Evolutionary conservation across 2,888 invertebrate genomes (phyloP), one percentile per base, ranked within the genome.

Genomic region (Pristionchus exspectatus): DNA sequence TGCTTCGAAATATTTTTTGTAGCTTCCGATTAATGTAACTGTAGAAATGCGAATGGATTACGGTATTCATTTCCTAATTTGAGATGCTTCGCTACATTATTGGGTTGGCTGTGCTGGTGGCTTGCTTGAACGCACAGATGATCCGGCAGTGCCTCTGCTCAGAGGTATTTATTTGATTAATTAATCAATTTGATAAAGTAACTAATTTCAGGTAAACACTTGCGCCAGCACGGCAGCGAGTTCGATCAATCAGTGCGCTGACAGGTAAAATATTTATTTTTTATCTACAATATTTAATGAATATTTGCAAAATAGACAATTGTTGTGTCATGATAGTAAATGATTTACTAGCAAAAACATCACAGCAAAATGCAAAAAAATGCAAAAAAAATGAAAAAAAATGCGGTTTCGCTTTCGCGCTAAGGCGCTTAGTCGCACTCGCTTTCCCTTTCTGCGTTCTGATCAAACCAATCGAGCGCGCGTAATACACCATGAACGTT

Each of bases 71-170:
- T 59, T 21, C 5, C 18, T 2, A 5, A 63, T 63, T 63, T 44
- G 10, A 77, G 74, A 77, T 77, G 74, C 74, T 38, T 21, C 74
- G 30, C 30, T 72, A 38, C 74, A 27, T 77, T 21, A 44, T 44
- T 38, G 74, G 38, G 24, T 38, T 44, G 18, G 74, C 74, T 12
- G 38, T 72, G 14, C 69, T 87, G 0, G n/a, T 50, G 16, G 24
- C 27, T 5, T 21, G 33, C 7, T 5, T 77, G 16, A 14, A 33
- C 7, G 77, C 77, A 24, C 88, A 88, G 44, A 88, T 88, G 88
- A 18, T 30, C 30, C 30, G 24, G 30, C 88, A 88, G 59, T 88
- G 88, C 59, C n/a, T 44, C n/a, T 88, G 88, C 63, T 77, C 88
- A 4, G n/a, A 77, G 59, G 88, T 88, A 86, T 24, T 59, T 54